Percentiles rank a stretch among this genome's conserved stretches.
These are phyloP conservation scores for Colletes gigas DNA, from an alignment of 1,140 invertebrate genomes.

Conservation along the genomic window DNA sequence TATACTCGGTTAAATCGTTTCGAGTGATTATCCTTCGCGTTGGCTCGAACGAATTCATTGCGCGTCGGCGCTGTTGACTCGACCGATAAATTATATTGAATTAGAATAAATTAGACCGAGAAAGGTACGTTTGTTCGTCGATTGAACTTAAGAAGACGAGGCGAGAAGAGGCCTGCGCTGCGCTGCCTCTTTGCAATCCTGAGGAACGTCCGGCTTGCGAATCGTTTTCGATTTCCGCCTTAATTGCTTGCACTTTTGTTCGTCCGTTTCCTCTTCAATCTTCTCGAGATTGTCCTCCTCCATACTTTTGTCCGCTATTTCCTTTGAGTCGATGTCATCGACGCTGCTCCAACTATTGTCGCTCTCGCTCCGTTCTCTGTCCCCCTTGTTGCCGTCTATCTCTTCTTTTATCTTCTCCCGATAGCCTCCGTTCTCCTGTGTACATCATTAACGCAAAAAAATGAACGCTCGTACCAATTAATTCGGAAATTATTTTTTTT, in stretches of 20 bases:
- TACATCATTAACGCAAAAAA: neutral
- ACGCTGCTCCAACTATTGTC: slow-evolving; percentile 74
- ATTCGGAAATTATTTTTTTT: no score
- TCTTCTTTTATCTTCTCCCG: slow-evolving; percentile 40
- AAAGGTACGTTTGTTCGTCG: neutral
- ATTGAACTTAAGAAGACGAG: slow-evolving; percentile 49
- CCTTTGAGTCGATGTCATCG: slow-evolving; percentile 62
- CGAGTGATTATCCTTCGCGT: no score
- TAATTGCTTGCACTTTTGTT: slow-evolving; percentile 19
- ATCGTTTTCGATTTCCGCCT: slow-evolving; percentile 52
- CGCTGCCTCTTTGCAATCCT: slow-evolving; percentile 47
- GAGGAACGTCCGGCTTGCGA: slow-evolving; percentile 40
- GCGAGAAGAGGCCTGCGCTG: slow-evolving; percentile 69
- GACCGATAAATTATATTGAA: neutral
- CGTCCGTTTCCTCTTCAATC: slow-evolving; percentile 4
- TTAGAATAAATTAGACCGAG: slow-evolving; percentile 6
- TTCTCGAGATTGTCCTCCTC: slow-evolving; percentile 42
- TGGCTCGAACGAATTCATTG: no score
- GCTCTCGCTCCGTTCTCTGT: slow-evolving; percentile 66
- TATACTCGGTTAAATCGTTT: no score
- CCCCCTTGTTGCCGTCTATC: slow-evolving; percentile 40
- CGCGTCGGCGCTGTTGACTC: neutral
- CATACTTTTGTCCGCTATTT: slow-evolving; percentile 30
- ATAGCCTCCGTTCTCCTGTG: slow-evolving; percentile 43
- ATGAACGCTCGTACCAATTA: no score